Evolutionary conservation across 2,113 vertebrate species (phyloP).

Genomic region (Sinocyclocheilus anshuiensis): DNA sequence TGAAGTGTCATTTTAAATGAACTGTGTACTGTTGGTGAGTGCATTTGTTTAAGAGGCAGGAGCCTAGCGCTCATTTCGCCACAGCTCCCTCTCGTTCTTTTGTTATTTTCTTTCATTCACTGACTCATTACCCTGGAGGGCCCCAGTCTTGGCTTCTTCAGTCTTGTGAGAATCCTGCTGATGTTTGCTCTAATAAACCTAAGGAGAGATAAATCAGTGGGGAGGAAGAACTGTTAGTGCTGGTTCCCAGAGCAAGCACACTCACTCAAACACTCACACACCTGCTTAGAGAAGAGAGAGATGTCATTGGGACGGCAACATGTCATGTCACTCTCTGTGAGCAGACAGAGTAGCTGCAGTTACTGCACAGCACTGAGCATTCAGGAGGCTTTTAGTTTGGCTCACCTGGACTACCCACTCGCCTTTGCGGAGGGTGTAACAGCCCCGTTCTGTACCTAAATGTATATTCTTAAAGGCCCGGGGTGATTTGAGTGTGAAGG

Average conservation of each 20-base stretch:
- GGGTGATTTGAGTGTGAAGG: constrained; percentile 40
- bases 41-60: constrained; percentile 81
- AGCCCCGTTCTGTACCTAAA: constrained; percentile 79
- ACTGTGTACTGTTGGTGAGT: constrained; percentile 58
- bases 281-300: constrained; percentile 81
- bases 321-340: constrained; percentile 77
- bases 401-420: constrained; percentile 96
- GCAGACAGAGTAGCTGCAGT: constrained; percentile 66
- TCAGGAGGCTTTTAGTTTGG: constrained; percentile 83
- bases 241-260: constrained; percentile 70
- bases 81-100: constrained; percentile 66
- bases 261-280: constrained; percentile 49
- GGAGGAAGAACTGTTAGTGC: constrained; percentile 99
- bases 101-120: constrained; percentile 79
- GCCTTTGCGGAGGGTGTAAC: constrained; percentile 89
- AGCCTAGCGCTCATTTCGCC: constrained; percentile 74
- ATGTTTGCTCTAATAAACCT: constrained; percentile 99
- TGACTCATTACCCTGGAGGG: constrained; percentile 98
- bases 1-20: constrained; percentile 16
- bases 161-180: constrained; percentile 91
- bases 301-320: constrained; percentile 79
- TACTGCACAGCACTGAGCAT: constrained; percentile 76
- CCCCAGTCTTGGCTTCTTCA: constrained; percentile 94
- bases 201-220: constrained; percentile 99
- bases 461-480: constrained; percentile 66